Conservation (phyloP, 37 sponge, comb jelly and placozoan genomes). For the Chondrosia reniformis region DNA sequence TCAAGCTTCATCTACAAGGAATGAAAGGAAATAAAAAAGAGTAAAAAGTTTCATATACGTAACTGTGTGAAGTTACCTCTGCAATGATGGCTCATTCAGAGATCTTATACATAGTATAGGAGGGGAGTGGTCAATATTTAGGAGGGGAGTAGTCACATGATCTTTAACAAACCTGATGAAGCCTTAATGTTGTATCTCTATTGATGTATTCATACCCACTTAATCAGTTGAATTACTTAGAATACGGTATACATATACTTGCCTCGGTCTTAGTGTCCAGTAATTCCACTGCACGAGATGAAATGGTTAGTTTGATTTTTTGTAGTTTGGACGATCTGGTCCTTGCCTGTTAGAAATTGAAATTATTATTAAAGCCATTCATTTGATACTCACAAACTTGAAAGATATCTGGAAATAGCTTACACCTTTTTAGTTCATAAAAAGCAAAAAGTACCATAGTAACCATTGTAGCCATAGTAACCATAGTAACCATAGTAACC, state of each 20-base stretch:
- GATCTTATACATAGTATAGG: no score
- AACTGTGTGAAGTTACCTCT: no score
- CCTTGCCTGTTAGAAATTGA: constrained; percentile 70
- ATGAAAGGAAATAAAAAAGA: neutral
- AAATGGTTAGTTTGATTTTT: constrained; percentile 75
- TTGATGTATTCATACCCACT: neutral
- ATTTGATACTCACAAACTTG: no score
- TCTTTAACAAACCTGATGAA: neutral
- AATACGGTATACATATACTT: constrained; percentile 5
- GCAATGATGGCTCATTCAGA: no score
- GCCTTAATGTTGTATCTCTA: neutral
- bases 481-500: no score
- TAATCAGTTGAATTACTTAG: neutral
- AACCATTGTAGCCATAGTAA: no score
- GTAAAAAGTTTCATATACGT: no score
- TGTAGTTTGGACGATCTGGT: constrained; percentile 50
- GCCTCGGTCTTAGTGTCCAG: constrained; percentile 54
- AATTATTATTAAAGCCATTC: no score
- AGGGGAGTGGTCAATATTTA: neutral
- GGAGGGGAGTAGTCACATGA: neutral
- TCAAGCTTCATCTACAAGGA: constrained; percentile 50
- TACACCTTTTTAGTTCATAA: no score
- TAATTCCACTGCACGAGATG: constrained; percentile 54
- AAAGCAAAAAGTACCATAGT: no score
- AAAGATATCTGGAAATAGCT: no score